Base-by-base conservation (phyloP, 2,888 invertebrate genomes). In the Andrena fulva region DNA sequence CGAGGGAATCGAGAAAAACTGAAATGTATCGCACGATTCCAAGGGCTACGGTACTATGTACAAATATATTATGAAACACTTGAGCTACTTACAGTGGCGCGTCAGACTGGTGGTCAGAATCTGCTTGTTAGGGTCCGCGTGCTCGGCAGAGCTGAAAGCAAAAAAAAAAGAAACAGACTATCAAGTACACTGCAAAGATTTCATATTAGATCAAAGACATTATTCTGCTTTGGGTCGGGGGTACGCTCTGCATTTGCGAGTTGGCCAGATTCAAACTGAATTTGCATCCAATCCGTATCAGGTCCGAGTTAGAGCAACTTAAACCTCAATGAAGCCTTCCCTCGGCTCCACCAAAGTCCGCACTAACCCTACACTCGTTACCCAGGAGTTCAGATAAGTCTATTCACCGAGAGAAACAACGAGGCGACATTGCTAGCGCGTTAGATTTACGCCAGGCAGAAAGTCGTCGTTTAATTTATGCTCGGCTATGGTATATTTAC, bases 91-190 rank as follows among this genome's bases (percentile, higher is more conserved):
- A 92, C 92, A 92, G 82, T 91, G 92, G 87, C 86, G 90, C 85
- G 91, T 91, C 92, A 91, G 89, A 86, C 90, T 89, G 82, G 92
- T 91, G 82, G 91, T 92, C 85, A 91, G 85, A 89, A 90, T 89
- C 80, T 91, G 91, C 76, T 89, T 89, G 81, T 85, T 88, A 63
- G 82, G 72, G 71, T 91, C 89, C 86, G 82, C 82, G 88, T 89
- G 87, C 59, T 88, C 89, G 52, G 76, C 76, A 33, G 84, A 78
- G 85, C 92, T 92, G 90, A 62, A 92, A 92, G 74, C 74, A 82
- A 67, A 70, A 77, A 77, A 59, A 60, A 24, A 60, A n/a, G n/a
- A n/a, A 0, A n/a, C 56, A 27, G 12, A 10, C n/a, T 56, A 16
- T 12, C 10, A 10, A 42, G n/a, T 12, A 20, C 20, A 31, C 52